Evolutionary conservation across 1,140 invertebrate genomes (phyloP).

Genomic region (Berghia stephanieae): DNA sequence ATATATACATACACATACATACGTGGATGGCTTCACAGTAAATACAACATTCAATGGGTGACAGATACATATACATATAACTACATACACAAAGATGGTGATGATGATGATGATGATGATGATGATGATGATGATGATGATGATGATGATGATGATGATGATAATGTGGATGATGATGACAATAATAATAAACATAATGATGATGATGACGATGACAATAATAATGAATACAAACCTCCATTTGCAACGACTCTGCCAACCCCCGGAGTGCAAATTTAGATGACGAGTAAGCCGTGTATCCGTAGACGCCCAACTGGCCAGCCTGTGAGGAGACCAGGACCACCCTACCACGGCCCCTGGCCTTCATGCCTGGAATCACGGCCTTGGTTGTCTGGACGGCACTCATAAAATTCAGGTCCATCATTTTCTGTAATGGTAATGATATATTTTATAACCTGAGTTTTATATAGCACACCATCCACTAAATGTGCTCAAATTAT

Average conservation of each 20-base stretch:
- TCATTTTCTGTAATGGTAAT: conserved; percentile 67
- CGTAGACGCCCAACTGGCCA: conserved; percentile 89
- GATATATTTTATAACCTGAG: not conserved
- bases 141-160: conserved; percentile 7
- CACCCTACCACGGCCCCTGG: conserved; percentile 54
- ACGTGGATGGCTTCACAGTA: conserved; percentile 74
- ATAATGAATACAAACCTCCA: too few species aligned
- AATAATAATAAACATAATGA: too few species aligned
- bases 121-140: conserved; percentile 7
- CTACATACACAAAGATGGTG: too few species aligned
- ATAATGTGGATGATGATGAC: too few species aligned
- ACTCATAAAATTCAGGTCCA: conserved; percentile 69
- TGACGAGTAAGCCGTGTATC: conserved; percentile 89
- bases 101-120: too few species aligned
- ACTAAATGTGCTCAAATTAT: too few species aligned
- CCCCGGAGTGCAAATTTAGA: conserved; percentile 95
- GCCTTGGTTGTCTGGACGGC: conserved; percentile 70
- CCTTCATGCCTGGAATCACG: conserved; percentile 70
- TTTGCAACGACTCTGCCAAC: conserved; percentile 89
- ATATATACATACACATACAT: not conserved
- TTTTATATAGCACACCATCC: too few species aligned
- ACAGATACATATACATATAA: not conserved
- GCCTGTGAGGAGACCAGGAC: conserved; percentile 87
- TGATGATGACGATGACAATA: not conserved
- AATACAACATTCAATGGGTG: not conserved